These are phyloP conservation scores for Lucilia cuprina DNA, from an alignment of 1,140 invertebrate species.

Conservation along the genomic window DNA sequence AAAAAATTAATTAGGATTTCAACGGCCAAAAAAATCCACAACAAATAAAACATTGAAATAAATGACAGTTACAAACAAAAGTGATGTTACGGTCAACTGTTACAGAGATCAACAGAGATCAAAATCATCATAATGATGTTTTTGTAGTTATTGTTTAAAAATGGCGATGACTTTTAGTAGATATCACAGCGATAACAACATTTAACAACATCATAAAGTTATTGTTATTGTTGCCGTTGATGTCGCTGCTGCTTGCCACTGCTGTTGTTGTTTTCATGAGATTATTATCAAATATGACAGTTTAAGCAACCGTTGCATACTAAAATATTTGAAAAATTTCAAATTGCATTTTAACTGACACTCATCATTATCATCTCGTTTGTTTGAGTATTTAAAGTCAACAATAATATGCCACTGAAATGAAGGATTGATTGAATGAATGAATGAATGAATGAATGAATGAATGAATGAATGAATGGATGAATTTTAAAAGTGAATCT, in stretches of 20 bases:
- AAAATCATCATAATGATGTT: not conserved
- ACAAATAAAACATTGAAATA: not conserved
- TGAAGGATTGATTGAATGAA: not conserved
- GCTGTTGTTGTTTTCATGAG: not conserved
- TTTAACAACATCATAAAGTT: not conserved
- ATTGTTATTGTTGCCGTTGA: not conserved
- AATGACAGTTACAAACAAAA: not conserved
- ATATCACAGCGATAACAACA: not conserved
- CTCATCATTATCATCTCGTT: not conserved
- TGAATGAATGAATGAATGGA: not conserved
- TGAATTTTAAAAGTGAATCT: not conserved
- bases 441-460: not conserved
- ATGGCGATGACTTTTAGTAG: not conserved
- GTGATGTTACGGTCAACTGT: slow-evolving; percentile 24
- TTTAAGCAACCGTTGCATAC: not conserved
- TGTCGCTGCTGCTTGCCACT: not conserved
- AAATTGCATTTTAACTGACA: not conserved
- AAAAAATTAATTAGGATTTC: slow-evolving; percentile 23
- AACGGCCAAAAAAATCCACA: not conserved
- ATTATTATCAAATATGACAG: slow-evolving; percentile 1
- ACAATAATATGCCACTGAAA: not conserved
- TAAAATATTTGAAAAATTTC: not conserved
- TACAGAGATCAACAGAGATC: slow-evolving; percentile 24
- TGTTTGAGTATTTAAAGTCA: not conserved
- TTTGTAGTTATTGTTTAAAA: not conserved